Evolutionary conservation across 2,888 invertebrate species (phyloP).

Genomic region (Gastrophysa polygoni): DNA sequence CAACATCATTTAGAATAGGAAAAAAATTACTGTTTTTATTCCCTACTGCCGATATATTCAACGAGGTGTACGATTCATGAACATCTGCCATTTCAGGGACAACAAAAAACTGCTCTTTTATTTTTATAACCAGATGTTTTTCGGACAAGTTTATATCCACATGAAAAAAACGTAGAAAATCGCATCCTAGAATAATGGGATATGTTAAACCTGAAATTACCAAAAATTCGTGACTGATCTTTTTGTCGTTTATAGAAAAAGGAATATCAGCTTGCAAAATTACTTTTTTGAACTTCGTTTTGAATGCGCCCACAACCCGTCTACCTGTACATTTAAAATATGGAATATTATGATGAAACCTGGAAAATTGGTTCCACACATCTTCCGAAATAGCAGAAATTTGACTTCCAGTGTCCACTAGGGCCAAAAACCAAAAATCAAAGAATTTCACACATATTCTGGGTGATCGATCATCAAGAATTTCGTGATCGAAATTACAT

Average conservation of each 20-base stretch:
- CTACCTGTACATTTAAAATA: constrained; percentile 7
- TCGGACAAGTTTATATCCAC: constrained; percentile 10
- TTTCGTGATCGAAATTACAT: constrained; percentile 2
- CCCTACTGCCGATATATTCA: neutral
- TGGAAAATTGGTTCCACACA: neutral
- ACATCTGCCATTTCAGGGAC: neutral
- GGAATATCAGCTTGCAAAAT: neutral
- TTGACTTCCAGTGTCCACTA: too few relatives aligned
- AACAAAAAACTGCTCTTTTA: neutral
- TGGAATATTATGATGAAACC: constrained; percentile 1
- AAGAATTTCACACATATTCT: neutral
- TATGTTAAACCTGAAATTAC: constrained; percentile 5
- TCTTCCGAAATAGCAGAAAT: neutral
- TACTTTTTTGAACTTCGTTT: constrained; percentile 4
- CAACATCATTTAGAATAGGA: neutral
- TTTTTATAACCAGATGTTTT: constrained; percentile 7
- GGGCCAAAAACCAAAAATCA: neutral
- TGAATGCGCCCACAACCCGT: constrained; percentile 5
- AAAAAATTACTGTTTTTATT: neutral
- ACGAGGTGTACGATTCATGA: neutral
- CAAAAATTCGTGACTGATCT: constrained; percentile 10
- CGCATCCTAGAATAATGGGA: constrained; percentile 3
- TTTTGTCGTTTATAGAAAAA: neutral
- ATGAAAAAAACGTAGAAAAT: constrained; percentile 4
- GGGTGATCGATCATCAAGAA: neutral